A percentile compares a stretch with the other conserved stretches of the same genome.
phyloP scores from a whole-genome alignment of 2,888 invertebrate genomes.

The Chelonus formosanus region DNA sequence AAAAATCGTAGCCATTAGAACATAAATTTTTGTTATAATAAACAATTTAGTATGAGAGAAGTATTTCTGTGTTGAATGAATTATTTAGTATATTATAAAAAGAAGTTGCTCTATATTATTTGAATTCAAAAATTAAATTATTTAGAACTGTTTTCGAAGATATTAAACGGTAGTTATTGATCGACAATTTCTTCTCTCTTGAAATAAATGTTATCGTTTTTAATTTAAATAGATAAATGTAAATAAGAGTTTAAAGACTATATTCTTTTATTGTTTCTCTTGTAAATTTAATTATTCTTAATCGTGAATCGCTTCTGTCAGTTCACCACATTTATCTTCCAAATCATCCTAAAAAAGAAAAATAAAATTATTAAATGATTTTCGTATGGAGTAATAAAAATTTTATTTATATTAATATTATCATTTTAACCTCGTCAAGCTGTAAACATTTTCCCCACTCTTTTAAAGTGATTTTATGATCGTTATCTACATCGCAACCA shows the following conservation, averaged over 20 bases:
- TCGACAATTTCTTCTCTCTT: no score
- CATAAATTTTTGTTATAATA: no score
- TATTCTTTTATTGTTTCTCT: conserved; percentile 34
- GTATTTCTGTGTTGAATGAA: no score
- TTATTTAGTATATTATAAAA: no score
- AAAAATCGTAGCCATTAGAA: no score
- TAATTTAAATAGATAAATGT: conserved; percentile 44
- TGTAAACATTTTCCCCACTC: conserved; percentile 94
- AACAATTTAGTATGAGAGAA: no score
- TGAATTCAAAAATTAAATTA: no score
- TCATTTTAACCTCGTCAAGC: conserved; percentile 75
- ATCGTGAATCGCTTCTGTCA: conserved; percentile 67
- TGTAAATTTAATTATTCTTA: conserved; percentile 21
- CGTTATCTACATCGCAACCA: conserved; percentile 85
- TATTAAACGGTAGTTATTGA: neutral
- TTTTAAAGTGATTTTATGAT: conserved; percentile 88
- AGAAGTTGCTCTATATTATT: no score
- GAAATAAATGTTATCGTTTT: neutral
- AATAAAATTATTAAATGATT: conserved; percentile 9
- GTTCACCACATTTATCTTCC: conserved; percentile 82
- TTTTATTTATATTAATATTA: no score
- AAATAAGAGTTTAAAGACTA: conserved; percentile 11
- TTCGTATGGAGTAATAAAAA: neutral
- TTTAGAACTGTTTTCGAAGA: no score
- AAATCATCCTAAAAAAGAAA: conserved; percentile 73